Percentiles rank a stretch among this genome's conserved stretches.
These are phyloP conservation scores for Sepiola atlantica DNA, from an alignment of 2,888 invertebrate genomes.

Conservation along the genomic window DNA sequence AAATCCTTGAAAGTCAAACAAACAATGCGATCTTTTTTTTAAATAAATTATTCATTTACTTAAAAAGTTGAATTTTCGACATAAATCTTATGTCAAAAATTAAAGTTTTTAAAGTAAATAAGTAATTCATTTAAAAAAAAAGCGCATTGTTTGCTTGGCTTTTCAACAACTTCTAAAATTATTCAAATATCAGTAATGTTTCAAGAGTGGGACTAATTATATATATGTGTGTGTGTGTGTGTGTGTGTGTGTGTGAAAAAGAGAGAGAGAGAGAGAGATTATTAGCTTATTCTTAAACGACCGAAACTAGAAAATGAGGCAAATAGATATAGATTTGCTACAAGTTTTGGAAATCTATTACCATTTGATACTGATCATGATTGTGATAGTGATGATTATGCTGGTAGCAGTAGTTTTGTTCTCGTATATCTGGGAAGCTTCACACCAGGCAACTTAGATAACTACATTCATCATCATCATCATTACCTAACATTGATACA, in stretches of 20 bases:
- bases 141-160: too few species aligned
- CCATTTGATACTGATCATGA: neutral
- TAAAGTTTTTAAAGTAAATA: too few species aligned
- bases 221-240: too few species aligned
- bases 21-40: too few species aligned
- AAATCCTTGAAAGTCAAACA: too few species aligned
- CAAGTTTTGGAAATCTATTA: neutral
- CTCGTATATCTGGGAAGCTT: neutral
- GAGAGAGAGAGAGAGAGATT: too few species aligned
- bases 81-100: too few species aligned
- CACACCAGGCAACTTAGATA: neutral
- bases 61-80: too few species aligned
- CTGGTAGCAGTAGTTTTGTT: neutral
- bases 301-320: neutral
- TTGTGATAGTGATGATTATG: neutral
- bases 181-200: neutral
- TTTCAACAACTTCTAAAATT: too few species aligned
- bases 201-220: neutral
- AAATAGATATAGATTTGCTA: neutral
- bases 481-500: neutral
- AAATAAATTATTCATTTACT: too few species aligned
- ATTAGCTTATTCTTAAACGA: neutral
- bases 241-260: too few species aligned
- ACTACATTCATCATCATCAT: neutral
- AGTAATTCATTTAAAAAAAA: too few species aligned